A percentile compares a stretch with the other conserved stretches of the same genome.
Conservation (phyloP, 2,888 invertebrate genomes). For the Lithophane ornitopus region DNA sequence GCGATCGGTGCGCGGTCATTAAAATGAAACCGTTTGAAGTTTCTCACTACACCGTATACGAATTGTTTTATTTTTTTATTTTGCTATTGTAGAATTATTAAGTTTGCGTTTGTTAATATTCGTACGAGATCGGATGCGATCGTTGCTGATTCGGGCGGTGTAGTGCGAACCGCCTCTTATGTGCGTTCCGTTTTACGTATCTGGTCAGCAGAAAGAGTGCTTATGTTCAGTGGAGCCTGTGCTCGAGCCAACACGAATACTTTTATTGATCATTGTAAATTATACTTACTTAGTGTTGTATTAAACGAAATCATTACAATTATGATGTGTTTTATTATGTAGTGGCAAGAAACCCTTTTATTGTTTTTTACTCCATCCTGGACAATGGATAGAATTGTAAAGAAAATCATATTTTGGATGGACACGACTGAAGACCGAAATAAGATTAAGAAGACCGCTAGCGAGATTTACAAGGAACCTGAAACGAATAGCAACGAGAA, state of each 20-base stretch:
- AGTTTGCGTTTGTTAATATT: conserved; percentile 46
- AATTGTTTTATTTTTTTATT: conserved; percentile 37
- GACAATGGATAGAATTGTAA: too few species aligned
- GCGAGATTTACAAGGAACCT: too few species aligned
- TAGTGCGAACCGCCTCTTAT: conserved; percentile 58
- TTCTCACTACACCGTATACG: conserved; percentile 59
- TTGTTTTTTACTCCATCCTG: not conserved
- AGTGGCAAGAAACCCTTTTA: not conserved
- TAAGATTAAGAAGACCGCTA: too few species aligned
- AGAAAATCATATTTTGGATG: too few species aligned
- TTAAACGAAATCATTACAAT: conserved; percentile 90
- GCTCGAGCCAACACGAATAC: conserved; percentile 74
- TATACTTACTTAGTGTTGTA: conserved; percentile 91
- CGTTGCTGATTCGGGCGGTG: conserved; percentile 52
- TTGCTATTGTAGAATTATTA: conserved; percentile 51
- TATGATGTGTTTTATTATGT: conserved; percentile 69
- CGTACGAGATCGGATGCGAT: conserved; percentile 23
- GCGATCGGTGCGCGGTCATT: conserved; percentile 24
- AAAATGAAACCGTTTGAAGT: conserved; percentile 22
- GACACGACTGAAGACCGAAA: too few species aligned
- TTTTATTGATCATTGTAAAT: conserved; percentile 88
- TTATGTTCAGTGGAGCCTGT: conserved; percentile 56
- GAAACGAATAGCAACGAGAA: too few species aligned
- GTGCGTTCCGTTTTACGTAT: conserved; percentile 64
- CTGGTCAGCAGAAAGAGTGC: conserved; percentile 51